These are phyloP conservation scores for Dusona sp. DNA, from an alignment of 2,888 invertebrate species.

Conservation along the genomic window DNA sequence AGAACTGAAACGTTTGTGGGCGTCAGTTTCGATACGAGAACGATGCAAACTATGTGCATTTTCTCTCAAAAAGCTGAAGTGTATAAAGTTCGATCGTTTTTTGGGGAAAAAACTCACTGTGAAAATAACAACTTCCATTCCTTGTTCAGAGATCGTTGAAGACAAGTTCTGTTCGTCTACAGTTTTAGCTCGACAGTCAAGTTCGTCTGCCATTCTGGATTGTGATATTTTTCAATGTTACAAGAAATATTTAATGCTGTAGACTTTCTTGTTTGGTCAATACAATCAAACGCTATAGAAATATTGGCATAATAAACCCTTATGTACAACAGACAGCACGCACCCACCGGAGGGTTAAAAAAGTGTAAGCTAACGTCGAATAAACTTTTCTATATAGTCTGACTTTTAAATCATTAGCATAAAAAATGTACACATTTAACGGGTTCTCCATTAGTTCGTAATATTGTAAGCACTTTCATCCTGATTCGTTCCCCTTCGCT, in stretches of 20 bases:
- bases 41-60: too few relatives aligned
- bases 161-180: too few relatives aligned
- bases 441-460: not conserved
- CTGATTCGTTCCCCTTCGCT: not conserved
- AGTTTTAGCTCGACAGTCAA: too few relatives aligned
- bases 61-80: too few relatives aligned
- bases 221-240: too few relatives aligned
- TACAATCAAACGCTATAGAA: not conserved
- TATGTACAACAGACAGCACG: not conserved
- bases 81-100: too few relatives aligned
- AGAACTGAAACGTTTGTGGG: too few relatives aligned
- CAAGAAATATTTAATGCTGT: not conserved
- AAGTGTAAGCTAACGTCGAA: not conserved
- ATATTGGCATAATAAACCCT: not conserved
- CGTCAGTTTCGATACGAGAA: too few relatives aligned
- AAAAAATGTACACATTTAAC: not conserved
- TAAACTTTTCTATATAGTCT: not conserved
- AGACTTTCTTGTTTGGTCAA: too few relatives aligned
- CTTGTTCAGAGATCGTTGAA: too few relatives aligned
- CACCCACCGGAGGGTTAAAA: not conserved
- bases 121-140: too few relatives aligned
- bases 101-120: not conserved
- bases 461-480: not conserved
- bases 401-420: not conserved
- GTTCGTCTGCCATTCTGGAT: too few relatives aligned